Evolutionary conservation across 2,113 vertebrate species (phyloP).

Genomic region (Anolis carolinensis): DNA sequence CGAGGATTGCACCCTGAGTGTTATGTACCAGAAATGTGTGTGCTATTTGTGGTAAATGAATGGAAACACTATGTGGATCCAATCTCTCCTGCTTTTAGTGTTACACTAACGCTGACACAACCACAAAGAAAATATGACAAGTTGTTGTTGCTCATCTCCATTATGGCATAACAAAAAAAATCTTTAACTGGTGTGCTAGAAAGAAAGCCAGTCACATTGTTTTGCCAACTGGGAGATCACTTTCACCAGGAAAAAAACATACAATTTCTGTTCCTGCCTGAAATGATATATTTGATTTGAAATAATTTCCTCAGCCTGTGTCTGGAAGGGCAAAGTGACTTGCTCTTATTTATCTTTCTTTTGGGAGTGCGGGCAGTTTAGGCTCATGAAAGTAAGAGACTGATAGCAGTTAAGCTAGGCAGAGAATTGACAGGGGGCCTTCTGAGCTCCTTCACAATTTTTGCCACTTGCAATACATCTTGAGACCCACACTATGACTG

Average conservation of each 20-base stretch:
- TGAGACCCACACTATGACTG: slow-evolving; percentile 35
- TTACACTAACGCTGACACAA: slow-evolving; percentile 16
- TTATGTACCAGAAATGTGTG: not conserved
- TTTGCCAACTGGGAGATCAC: slow-evolving; percentile 67
- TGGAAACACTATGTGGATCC: not conserved
- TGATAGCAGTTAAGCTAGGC: slow-evolving; percentile 69
- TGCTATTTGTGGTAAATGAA: not conserved
- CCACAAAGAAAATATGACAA: slow-evolving; percentile 29
- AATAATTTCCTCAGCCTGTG: slow-evolving; percentile 74
- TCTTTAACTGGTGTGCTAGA: slow-evolving; percentile 48
- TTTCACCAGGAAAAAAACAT: slow-evolving; percentile 70
- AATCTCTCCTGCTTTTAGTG: slow-evolving; percentile 5
- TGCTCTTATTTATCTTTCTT: slow-evolving; percentile 80
- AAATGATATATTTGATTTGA: slow-evolving; percentile 80
- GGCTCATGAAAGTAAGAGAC: slow-evolving; percentile 73
- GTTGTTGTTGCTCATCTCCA: slow-evolving; percentile 2
- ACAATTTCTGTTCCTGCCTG: slow-evolving; percentile 69
- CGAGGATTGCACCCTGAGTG: not conserved
- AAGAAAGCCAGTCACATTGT: slow-evolving; percentile 63
- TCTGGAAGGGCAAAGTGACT: slow-evolving; percentile 77
- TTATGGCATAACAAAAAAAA: slow-evolving; percentile 63
- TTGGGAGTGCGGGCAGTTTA: slow-evolving; percentile 72
- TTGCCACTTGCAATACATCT: slow-evolving; percentile 29
- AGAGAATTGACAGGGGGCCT: slow-evolving; percentile 58
- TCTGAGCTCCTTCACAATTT: slow-evolving; percentile 46